Percentiles rank a stretch among this genome's conserved stretches.
Conservation (phyloP, 2,888 invertebrate species). For the Cetonia aurata region DNA sequence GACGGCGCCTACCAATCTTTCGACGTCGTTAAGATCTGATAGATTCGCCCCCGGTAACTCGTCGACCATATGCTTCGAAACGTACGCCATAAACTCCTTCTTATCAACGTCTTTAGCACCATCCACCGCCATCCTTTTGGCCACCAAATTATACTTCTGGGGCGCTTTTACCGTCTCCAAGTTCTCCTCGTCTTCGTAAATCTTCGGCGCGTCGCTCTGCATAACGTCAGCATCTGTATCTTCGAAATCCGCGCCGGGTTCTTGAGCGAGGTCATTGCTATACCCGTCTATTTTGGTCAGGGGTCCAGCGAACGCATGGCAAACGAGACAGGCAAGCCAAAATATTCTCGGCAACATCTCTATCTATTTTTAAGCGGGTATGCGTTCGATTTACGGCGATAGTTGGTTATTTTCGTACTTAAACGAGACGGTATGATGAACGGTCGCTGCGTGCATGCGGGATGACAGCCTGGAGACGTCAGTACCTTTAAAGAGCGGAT, state of each 20-base stretch:
- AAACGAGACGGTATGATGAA: too few species aligned
- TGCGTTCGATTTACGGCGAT: background rate
- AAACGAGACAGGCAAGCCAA: conserved; percentile 18
- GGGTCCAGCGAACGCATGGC: conserved; percentile 5
- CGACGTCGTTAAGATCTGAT: conserved; percentile 12
- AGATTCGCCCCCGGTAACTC: conserved; percentile 9
- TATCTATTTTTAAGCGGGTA: conserved; percentile 10
- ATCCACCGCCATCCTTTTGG: conserved; percentile 15
- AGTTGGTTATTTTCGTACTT: background rate
- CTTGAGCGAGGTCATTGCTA: conserved; percentile 29
- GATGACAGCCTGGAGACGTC: too few species aligned
- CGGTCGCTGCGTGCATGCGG: too few species aligned
- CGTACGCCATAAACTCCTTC: conserved; percentile 15
- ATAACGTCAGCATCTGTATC: background rate
- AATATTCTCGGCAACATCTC: conserved; percentile 34
- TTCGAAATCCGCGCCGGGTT: conserved; percentile 13
- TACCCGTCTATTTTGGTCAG: conserved; percentile 32
- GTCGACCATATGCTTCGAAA: conserved; percentile 1
- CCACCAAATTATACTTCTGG: background rate
- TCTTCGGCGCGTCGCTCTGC: background rate
- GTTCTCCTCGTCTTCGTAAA: conserved; percentile 14
- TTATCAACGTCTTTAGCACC: background rate
- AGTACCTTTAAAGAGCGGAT: too few species aligned
- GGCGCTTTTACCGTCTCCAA: conserved; percentile 2
- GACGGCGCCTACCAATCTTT: background rate